Base-by-base conservation (phyloP, 2,888 invertebrate genomes). In the Prionchulus punctatus region DNA sequence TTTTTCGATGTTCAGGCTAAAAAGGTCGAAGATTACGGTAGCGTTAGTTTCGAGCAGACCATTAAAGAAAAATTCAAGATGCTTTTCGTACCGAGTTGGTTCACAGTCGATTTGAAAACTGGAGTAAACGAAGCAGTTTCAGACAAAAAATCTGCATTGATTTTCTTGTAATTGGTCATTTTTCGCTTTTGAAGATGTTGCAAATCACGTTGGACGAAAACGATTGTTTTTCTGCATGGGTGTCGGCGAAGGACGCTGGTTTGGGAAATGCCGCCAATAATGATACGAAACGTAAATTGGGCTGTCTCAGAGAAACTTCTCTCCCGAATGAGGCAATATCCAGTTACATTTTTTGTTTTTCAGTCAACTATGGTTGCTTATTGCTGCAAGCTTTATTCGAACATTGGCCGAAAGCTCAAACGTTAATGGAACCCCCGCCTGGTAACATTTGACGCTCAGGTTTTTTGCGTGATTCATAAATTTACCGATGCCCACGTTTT, bases 51-150 rank as follows among this genome's bases (percentile, higher is more conserved):
- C 90, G 96, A 61, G 85, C 88, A 67, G 87, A 92, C 76, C 80
- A 88, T 1, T 45, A 90, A 92, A 71, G 86, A 86, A 68, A 77
- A 86, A 60, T 86, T 85, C 66, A 87, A 90, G 75, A 84, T 85
- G 79, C 84, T 98, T 53, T 91, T 85, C 72, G 91, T 98, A 66
- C 96, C 98, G 30, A 92, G 88, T 76, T 98, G 98, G 98, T 99
- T 99, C 72, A 87, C 87, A 62, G 91, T 96, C 48, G 98, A 99
- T 76, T 80, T 98, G 50, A 98, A 98, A 77, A 96, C 92, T 58
- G 98, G 98, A 60, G 86, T 88, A 75, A 73, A 80, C 74, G n/a
- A n/a, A n/a, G n/a, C n/a, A n/a, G n/a, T n/a, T 48, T 48, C 26
- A 25, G 48, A 12, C 48, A n/a, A 53, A 25, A 52, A 23, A 25